A percentile compares a stretch with the other conserved stretches of the same genome.
These are phyloP conservation scores for Scaptomyza polygonia DNA, from an alignment of 2,888 invertebrate genomes.

Conservation along the genomic window DNA sequence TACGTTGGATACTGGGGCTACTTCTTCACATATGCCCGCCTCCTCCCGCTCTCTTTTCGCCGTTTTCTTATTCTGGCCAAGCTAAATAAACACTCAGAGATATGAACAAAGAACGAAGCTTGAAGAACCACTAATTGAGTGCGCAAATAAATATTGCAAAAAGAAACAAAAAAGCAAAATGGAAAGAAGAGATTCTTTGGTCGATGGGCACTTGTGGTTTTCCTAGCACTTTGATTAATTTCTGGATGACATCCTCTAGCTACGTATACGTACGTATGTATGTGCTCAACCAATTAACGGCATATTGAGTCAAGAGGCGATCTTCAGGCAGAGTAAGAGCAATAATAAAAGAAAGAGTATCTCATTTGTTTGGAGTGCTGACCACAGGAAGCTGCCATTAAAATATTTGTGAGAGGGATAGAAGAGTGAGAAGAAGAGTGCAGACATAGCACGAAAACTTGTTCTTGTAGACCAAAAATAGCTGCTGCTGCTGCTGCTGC, in stretches of 20 bases:
- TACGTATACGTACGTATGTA: too few species aligned
- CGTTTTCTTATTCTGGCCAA: constrained; percentile 23
- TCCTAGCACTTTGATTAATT: constrained; percentile 60
- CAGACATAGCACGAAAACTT: constrained; percentile 38
- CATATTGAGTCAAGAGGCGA: constrained; percentile 43
- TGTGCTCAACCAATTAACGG: constrained; percentile 63
- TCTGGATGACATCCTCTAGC: constrained; percentile 56
- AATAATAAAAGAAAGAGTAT: neutral
- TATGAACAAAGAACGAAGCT: constrained; percentile 54
- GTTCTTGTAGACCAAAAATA: constrained; percentile 77
- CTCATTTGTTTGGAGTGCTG: constrained; percentile 46
- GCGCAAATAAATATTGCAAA: constrained; percentile 67
- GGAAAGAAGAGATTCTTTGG: constrained; percentile 11
- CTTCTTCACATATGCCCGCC: constrained; percentile 3
- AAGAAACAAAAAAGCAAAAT: neutral
- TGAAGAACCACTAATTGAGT: constrained; percentile 68
- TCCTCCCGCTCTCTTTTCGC: neutral
- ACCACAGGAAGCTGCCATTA: constrained; percentile 78
- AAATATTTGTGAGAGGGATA: constrained; percentile 44
- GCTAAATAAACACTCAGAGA: constrained; percentile 61
- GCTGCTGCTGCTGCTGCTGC: constrained; percentile 27
- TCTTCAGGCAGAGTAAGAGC: constrained; percentile 8
- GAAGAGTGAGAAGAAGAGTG: neutral
- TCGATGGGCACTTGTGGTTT: constrained; percentile 47
- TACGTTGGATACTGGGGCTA: constrained; percentile 8